These are phyloP conservation scores for Temnothorax ravouxi DNA, from an alignment of 2,888 invertebrate genomes.

Conservation along the genomic window DNA sequence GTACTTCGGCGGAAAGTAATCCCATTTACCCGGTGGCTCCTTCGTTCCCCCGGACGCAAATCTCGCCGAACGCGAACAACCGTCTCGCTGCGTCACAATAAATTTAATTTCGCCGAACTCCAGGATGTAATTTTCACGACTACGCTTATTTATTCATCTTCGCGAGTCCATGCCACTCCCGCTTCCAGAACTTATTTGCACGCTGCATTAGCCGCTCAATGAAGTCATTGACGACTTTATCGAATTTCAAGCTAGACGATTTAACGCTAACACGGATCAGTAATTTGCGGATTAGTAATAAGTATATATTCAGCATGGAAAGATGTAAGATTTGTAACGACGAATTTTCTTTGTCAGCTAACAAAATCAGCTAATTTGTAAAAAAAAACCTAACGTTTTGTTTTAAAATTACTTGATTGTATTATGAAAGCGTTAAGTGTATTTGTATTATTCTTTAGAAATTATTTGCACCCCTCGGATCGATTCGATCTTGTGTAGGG, in stretches of 20 bases:
- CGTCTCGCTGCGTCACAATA: conserved; percentile 36
- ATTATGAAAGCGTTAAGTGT: background rate
- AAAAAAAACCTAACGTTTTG: background rate
- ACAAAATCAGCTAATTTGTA: background rate
- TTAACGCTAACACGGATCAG: background rate
- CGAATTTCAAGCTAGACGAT: background rate
- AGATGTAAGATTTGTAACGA: background rate
- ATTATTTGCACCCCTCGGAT: background rate
- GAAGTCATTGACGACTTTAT: background rate
- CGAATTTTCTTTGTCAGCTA: background rate
- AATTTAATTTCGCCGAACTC: conserved; percentile 48
- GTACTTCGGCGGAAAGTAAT: conserved; percentile 47
- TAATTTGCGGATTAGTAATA: background rate
- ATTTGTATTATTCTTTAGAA: background rate
- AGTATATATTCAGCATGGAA: background rate
- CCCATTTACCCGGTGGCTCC: conserved; percentile 6
- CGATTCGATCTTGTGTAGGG: background rate
- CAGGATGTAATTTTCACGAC: conserved; percentile 15
- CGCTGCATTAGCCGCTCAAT: conserved; percentile 4
- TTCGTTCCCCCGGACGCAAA: conserved; percentile 4
- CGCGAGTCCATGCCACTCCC: background rate
- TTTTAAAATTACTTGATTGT: background rate
- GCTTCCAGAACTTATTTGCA: background rate
- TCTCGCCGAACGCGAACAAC: conserved; percentile 3
- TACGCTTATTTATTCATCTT: conserved; percentile 52